A percentile compares a stretch with the other conserved stretches of the same genome.
Evolutionary conservation across 2,113 vertebrate species (phyloP).

Genomic region (Pelmatolapia mariae): DNA sequence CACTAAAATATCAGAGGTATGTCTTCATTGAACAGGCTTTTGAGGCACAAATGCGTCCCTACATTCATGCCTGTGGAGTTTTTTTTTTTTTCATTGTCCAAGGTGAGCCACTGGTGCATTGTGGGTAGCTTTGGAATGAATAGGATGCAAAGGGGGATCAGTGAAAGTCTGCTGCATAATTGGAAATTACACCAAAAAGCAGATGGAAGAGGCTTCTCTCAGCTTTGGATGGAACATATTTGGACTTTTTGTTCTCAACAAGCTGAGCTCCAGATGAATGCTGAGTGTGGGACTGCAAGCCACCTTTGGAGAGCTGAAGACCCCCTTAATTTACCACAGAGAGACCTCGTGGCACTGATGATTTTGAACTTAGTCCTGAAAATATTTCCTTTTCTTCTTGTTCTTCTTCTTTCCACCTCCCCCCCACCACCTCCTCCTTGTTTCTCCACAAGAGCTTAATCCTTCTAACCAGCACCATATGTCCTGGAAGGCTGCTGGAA

Average conservation of each 20-base stretch:
- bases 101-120: slow-evolving; percentile 11
- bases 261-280: slow-evolving; percentile 35
- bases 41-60: neutral
- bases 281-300: slow-evolving; percentile 38
- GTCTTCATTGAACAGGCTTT: neutral
- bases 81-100: neutral
- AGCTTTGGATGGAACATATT: slow-evolving; percentile 1
- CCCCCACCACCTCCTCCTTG: neutral
- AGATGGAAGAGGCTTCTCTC: neutral
- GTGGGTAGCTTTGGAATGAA: slow-evolving; percentile 12
- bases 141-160: neutral
- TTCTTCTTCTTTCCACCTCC: slow-evolving; percentile 1
- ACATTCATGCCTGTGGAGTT: neutral
- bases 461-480: slow-evolving; percentile 70
- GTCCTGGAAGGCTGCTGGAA: slow-evolving; percentile 63
- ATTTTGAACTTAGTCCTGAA: slow-evolving; percentile 55
- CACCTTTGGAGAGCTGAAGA: slow-evolving; percentile 46
- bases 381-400: slow-evolving; percentile 44
- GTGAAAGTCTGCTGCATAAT: neutral
- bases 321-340: slow-evolving; percentile 54
- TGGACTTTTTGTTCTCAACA: neutral
- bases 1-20: slow-evolving; percentile 4
- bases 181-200: neutral
- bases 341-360: slow-evolving; percentile 56
- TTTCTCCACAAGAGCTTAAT: slow-evolving; percentile 57